These are phyloP conservation scores for Leptinotarsa undecemlineata DNA, from an alignment of 1,140 invertebrate genomes.

Conservation along the genomic window DNA sequence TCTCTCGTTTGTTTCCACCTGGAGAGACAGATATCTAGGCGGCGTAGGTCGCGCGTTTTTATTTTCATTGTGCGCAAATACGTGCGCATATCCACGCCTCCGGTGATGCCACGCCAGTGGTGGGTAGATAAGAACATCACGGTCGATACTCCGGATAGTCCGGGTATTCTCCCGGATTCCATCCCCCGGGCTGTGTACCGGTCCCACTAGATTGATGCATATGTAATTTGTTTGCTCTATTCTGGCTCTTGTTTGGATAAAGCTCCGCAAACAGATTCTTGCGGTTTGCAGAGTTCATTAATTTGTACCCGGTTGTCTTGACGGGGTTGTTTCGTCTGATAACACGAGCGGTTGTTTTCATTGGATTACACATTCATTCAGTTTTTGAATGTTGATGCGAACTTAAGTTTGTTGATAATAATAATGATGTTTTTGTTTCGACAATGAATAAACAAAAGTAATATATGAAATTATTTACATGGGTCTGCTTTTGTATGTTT, in stretches of 20 bases:
- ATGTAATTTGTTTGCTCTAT: conserved; percentile 40
- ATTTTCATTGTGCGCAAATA: conserved; percentile 39
- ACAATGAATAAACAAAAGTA: too few species aligned
- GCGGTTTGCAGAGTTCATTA: conserved; percentile 36
- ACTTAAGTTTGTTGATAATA: too few species aligned
- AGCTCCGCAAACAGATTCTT: conserved; percentile 35
- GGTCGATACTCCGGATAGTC: conserved; percentile 48
- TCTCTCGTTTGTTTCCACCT: conserved; percentile 36
- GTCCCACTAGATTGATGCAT: conserved; percentile 40
- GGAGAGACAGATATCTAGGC: conserved; percentile 19
- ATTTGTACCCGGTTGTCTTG: conserved; percentile 30
- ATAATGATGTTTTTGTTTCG: too few species aligned
- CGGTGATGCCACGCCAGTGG: conserved; percentile 46
- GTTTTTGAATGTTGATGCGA: too few species aligned
- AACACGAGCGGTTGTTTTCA: not conserved
- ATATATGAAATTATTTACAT: too few species aligned
- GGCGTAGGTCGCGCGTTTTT: conserved; percentile 31
- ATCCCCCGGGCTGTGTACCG: conserved; percentile 32
- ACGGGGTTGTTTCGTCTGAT: not conserved
- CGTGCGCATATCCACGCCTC: conserved; percentile 46
- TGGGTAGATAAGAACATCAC: conserved; percentile 47
- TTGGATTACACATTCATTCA: not conserved
- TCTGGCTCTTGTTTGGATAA: conserved; percentile 28
- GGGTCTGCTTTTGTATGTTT: too few species aligned
- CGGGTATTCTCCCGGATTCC: conserved; percentile 42